Percentiles rank a stretch among this genome's conserved stretches.
Evolutionary conservation across 2,113 vertebrate species (phyloP).

Genomic region (Vidua chalybeata): DNA sequence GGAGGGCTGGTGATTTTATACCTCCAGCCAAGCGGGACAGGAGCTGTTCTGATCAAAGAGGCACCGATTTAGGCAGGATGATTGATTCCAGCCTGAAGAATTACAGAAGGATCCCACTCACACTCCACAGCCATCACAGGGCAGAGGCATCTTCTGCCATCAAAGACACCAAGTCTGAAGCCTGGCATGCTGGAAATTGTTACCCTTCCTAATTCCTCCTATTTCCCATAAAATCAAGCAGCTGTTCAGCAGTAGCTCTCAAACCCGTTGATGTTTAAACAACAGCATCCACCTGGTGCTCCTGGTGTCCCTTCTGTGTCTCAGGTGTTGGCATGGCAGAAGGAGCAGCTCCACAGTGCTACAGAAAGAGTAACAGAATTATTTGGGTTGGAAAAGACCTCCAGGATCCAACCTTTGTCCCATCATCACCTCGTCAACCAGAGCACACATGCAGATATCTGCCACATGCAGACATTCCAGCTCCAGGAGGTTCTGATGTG

Average conservation of each 20-base stretch:
- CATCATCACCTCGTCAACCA: accelerated
- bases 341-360: neutral
- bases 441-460: neutral
- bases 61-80: neutral
- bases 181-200: neutral
- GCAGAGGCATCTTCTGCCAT: neutral
- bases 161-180: neutral
- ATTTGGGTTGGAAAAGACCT: neutral
- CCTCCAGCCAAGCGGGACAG: conserved; percentile 53
- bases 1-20: conserved; percentile 36
- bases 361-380: neutral
- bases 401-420: neutral
- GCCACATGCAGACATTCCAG: neutral
- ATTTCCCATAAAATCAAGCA: neutral
- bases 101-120: neutral
- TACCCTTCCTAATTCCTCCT: neutral
- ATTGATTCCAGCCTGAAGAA: conserved; percentile 50
- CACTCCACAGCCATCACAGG: neutral
- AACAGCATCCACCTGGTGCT: neutral
- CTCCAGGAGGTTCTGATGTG: neutral
- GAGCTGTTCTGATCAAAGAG: conserved; percentile 41
- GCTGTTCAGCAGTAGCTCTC: neutral
- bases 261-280: neutral
- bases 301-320: neutral
- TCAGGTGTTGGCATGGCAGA: neutral